These are phyloP conservation scores for Philopedon plagiatum DNA, from an alignment of 2,888 invertebrate species.

Conservation along the genomic window DNA sequence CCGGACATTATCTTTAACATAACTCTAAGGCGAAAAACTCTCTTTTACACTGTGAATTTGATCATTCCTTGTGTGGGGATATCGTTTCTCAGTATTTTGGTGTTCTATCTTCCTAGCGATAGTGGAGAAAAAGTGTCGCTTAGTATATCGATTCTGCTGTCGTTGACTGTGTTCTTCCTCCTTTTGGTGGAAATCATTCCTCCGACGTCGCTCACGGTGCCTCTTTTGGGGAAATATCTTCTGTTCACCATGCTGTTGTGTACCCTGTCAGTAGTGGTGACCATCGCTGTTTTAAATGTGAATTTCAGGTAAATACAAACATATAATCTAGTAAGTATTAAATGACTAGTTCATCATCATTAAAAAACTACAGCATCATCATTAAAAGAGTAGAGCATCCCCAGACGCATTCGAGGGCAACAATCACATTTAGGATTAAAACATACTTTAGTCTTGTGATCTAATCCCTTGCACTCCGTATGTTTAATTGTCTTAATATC, in stretches of 20 bases:
- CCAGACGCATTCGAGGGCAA: too few relatives aligned
- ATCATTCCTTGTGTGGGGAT: conserved; percentile 98
- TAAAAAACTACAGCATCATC: too few relatives aligned
- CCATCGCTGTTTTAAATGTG: conserved; percentile 93
- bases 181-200: conserved; percentile 95
- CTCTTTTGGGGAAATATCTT: conserved; percentile 89
- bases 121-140: conserved; percentile 98
- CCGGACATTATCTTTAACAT: conserved; percentile 98
- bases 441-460: too few relatives aligned
- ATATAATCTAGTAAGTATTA: not conserved
- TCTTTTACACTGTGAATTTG: conserved; percentile 97
- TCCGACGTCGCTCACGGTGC: conserved; percentile 93
- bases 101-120: conserved; percentile 97
- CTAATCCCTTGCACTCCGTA: too few relatives aligned
- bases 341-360: too few relatives aligned
- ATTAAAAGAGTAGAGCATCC: too few relatives aligned
- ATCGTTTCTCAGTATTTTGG: conserved; percentile 95
- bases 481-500: too few relatives aligned
- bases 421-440: too few relatives aligned
- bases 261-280: conserved; percentile 92
- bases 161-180: conserved; percentile 94
- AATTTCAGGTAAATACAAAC: conserved; percentile 74
- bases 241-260: conserved; percentile 96
- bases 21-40: conserved; percentile 92
- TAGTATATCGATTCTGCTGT: conserved; percentile 93